Base-by-base conservation (phyloP, 2,888 invertebrate genomes). In the Caenorhabditis doughertyi region DNA sequence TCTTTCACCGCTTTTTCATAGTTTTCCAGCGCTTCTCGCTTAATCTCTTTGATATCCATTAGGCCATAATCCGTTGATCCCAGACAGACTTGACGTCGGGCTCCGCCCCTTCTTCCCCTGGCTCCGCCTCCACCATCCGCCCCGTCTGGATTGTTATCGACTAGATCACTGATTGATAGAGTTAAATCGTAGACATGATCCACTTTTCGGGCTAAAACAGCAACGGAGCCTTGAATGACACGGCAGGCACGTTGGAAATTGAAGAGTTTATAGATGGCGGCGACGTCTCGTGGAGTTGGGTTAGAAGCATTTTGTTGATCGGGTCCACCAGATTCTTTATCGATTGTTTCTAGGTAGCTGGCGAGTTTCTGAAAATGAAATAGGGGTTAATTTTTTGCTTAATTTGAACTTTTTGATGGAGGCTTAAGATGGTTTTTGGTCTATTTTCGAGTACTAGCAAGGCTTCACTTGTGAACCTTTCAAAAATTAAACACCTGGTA, bases 201-300 rank as follows among this genome's bases (percentile, higher is more conserved):
- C 3, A 79, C 56, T 93, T 95, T 95, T 91, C 94, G 94, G 51
- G 94, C 94, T 92, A 95, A 53, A 16, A 53, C 53, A 96, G 93
- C 93, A 25, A 94, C 94, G 21, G 95, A 95, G 91, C 95, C 95
- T 93, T 96, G 95, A 86, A 96, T 92, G 81, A 96, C 93, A 87
- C 95, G 92, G n/a, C 95, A 95, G 79, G 95, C 94, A 93, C 95
- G 95, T 1, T 95, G 94, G 93, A 95, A 96, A 92, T 95, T 95
- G 89, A 94, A 94, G 53, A 53, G 25, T 53, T 25, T 53, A 13
- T 53, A 53, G 8, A 25, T 27, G 4, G 16, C 13, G 11, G 39
- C 39, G 39, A 16, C 39, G 9, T 9, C 23, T 21, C 16, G 21
- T n/a, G n/a, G n/a, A 13, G 42, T 9, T 16, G 49, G 21, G 3